Evolutionary conservation across 2,113 vertebrate genomes (phyloP), one percentile per base, ranked within the genome.

Genomic region (Actinemys pallida): DNA sequence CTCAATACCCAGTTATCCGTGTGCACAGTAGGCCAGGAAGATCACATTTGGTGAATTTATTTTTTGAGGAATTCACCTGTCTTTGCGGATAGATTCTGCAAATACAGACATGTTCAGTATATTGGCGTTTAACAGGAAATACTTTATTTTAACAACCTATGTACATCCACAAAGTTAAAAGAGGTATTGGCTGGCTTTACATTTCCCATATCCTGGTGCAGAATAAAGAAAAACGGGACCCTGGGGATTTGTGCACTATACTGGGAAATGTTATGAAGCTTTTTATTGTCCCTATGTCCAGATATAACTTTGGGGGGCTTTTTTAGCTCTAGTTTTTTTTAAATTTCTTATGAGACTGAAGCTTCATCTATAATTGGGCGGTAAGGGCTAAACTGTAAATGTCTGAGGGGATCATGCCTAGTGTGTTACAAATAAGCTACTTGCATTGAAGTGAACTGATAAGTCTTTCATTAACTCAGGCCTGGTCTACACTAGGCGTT

Each of bases 401-500:
- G 16, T 35, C 31, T 17, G 16, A 35, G 10, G 80, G 35, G n/a
- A 45, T 31, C 47, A 39, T 90, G 54, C 65, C 86, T 59, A 72
- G 27, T 24, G n/a, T 90, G 47, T 82, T 92, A 84, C 35, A 10
- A 56, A 0, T 88, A 90, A 89, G 25, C 72, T 2, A 11, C 39
- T 94, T 86, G 65, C 47, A 59, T 27, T 86, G 78, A 69, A 92
- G 81, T 49, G 90, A 89, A 31, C 49, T 84, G 72, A 0, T 84
- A 89, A 88, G 78, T 88, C 88, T 92, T 93, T 86, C 22, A 81
- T 88, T 81, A 94, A 86, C 10, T 81, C 42, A 76, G 2, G 39
- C 39, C 39, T 39, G 39, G 39, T 39, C 39, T 39, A 39, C 39
- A 39, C 39, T 39, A 39, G 39, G 39, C 39, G 39, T 39, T 39